Evolutionary conservation across 2,888 invertebrate species (phyloP).

Genomic region (Carterocephalus palaemon): DNA sequence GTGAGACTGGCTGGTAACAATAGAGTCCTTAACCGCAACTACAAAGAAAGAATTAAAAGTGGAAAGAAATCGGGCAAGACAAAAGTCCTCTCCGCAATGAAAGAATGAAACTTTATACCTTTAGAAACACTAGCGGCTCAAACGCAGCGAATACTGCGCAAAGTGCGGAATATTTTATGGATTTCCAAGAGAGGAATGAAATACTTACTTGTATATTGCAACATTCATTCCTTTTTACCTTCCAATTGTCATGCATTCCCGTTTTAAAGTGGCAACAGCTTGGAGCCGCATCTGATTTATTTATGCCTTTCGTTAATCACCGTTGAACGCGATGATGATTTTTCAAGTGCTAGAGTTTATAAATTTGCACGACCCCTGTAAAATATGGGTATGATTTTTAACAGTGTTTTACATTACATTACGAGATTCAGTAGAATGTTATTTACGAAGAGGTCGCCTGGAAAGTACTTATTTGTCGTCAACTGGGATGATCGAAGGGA

Average conservation of each 20-base stretch:
- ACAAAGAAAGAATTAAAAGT: slow-evolving; percentile 48
- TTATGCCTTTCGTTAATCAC: slow-evolving; percentile 26
- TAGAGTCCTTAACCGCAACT: slow-evolving; percentile 46
- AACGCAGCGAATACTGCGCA: slow-evolving; percentile 27
- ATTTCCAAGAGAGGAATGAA: slow-evolving; percentile 12
- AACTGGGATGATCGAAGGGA: slow-evolving; percentile 8
- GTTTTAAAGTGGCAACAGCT: slow-evolving; percentile 26
- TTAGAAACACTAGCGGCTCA: slow-evolving; percentile 32
- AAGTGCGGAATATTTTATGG: slow-evolving; percentile 28
- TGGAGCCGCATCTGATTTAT: slow-evolving; percentile 25
- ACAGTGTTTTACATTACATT: slow-evolving; percentile 20
- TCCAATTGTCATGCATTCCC: slow-evolving; percentile 23
- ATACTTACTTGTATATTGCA: slow-evolving; percentile 20
- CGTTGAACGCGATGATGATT: slow-evolving; percentile 22
- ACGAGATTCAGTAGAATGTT: slow-evolving; percentile 12
- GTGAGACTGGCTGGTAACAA: slow-evolving; percentile 60
- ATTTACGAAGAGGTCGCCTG: slow-evolving; percentile 10
- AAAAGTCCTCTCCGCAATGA: slow-evolving; percentile 28
- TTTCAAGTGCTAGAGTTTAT: slow-evolving; percentile 26
- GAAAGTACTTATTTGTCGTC: slow-evolving; percentile 7
- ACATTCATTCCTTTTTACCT: slow-evolving; percentile 21
- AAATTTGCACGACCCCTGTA: slow-evolving; percentile 14
- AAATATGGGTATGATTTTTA: slow-evolving; percentile 20
- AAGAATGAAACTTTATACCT: slow-evolving; percentile 26
- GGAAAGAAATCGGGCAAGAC: slow-evolving; percentile 47